These are phyloP conservation scores for Thryonomys swinderianus DNA, from an alignment of 2,113 vertebrate genomes.

Conservation along the genomic window DNA sequence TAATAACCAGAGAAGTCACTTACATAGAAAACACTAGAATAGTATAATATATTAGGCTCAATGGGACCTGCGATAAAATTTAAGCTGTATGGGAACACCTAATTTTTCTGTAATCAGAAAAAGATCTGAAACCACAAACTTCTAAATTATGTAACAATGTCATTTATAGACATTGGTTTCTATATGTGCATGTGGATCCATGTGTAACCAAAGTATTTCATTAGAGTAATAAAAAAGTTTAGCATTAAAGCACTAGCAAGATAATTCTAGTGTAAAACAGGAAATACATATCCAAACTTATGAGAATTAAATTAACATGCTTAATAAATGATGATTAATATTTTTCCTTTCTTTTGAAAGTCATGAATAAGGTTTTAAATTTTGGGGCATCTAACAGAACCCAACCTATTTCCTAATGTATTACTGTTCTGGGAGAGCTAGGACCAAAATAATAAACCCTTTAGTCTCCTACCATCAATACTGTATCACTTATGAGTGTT, in stretches of 20 bases:
- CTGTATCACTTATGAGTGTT: background rate
- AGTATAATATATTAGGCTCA: background rate
- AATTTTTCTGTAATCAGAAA: background rate
- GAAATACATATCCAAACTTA: background rate
- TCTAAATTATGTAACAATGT: background rate
- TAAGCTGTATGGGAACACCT: background rate
- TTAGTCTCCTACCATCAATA: background rate
- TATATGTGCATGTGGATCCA: background rate
- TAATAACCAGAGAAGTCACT: background rate
- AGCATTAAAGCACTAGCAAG: background rate
- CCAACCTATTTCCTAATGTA: background rate
- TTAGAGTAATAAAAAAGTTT: background rate
- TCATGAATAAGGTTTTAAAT: background rate
- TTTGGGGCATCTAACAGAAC: background rate
- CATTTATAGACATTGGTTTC: background rate
- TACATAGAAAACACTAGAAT: background rate
- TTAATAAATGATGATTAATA: background rate
- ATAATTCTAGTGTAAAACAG: background rate
- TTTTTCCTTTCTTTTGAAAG: background rate
- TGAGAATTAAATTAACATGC: background rate
- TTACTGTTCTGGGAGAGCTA: background rate
- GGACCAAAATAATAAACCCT: background rate
- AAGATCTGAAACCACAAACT: background rate
- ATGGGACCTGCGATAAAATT: background rate
- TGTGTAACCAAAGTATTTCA: background rate